Percentiles rank a stretch among this genome's conserved stretches.
These are phyloP conservation scores for Orthosia incerta DNA, from an alignment of 2,888 invertebrate species.

Conservation along the genomic window DNA sequence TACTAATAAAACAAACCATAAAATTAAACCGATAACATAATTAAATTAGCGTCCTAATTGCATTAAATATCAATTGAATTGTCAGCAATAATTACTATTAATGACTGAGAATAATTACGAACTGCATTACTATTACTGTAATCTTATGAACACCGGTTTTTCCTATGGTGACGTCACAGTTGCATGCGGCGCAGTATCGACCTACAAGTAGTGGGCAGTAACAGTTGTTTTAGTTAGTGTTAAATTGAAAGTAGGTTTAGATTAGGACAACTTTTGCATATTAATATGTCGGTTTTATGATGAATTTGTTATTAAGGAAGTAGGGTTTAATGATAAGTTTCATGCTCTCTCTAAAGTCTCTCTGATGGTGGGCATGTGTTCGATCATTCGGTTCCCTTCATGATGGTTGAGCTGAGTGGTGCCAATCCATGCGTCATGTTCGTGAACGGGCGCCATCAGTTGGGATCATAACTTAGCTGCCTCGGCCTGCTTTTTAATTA, in stretches of 20 bases:
- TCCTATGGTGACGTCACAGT: conserved; percentile 42
- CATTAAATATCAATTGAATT: conserved; percentile 42
- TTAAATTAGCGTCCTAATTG: conserved; percentile 23
- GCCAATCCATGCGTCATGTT: too few relatives aligned
- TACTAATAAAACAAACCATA: conserved; percentile 9
- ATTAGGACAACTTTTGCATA: background rate
- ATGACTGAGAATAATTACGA: conserved; percentile 46
- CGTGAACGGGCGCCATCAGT: too few relatives aligned
- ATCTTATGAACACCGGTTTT: conserved; percentile 41
- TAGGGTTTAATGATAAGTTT: too few relatives aligned
- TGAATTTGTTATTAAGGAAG: background rate
- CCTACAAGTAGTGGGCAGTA: conserved; percentile 10
- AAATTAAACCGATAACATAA: conserved; percentile 14
- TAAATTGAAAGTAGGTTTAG: conserved; percentile 10
- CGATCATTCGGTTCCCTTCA: too few relatives aligned
- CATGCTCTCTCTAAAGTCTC: too few relatives aligned
- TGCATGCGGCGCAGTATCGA: conserved; percentile 47
- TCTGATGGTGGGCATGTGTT: too few relatives aligned
- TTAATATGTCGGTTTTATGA: background rate
- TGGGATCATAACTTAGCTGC: too few relatives aligned
- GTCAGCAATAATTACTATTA: conserved; percentile 22
- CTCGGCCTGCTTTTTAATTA: too few relatives aligned
- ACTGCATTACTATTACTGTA: conserved; percentile 8
- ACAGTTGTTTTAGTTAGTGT: conserved; percentile 15
- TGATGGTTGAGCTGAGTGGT: too few relatives aligned